phyloP scores from a whole-genome alignment of 2,888 invertebrate genomes.

The Trachelus tabidus region DNA sequence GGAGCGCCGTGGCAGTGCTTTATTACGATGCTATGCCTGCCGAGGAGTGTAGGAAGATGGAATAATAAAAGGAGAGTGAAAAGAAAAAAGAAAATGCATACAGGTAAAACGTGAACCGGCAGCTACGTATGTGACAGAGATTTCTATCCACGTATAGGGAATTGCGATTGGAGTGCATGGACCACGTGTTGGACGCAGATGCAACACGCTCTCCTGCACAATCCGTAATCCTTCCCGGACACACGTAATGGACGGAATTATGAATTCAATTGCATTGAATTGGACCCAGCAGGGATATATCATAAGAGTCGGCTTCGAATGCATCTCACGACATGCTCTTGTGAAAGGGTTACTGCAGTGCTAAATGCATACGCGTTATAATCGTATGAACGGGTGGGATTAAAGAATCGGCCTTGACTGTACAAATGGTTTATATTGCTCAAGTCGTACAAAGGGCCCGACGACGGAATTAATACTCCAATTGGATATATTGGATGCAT shows the following conservation, averaged over 20 bases:
- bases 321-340: constrained; percentile 2
- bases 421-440: background rate
- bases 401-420: background rate
- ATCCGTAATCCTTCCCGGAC: constrained; percentile 61
- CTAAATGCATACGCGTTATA: constrained; percentile 1
- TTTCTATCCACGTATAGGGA: background rate
- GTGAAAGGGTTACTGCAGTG: constrained; percentile 4
- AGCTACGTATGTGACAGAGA: background rate
- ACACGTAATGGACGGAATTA: constrained; percentile 60
- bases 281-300: constrained; percentile 35
- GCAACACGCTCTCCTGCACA: constrained; percentile 52
- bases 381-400: background rate
- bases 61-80: background rate
- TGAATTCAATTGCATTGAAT: constrained; percentile 64
- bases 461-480: background rate
- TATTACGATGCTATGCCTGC: background rate
- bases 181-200: constrained; percentile 52
- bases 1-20: background rate
- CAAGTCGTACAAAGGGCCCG: background rate
- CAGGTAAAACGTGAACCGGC: background rate
- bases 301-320: constrained; percentile 5
- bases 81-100: constrained; percentile 1
- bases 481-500: background rate
- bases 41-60: background rate
- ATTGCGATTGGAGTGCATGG: constrained; percentile 1